These are phyloP conservation scores for Bombus confusus DNA, from an alignment of 1,140 invertebrate genomes.

Conservation along the genomic window DNA sequence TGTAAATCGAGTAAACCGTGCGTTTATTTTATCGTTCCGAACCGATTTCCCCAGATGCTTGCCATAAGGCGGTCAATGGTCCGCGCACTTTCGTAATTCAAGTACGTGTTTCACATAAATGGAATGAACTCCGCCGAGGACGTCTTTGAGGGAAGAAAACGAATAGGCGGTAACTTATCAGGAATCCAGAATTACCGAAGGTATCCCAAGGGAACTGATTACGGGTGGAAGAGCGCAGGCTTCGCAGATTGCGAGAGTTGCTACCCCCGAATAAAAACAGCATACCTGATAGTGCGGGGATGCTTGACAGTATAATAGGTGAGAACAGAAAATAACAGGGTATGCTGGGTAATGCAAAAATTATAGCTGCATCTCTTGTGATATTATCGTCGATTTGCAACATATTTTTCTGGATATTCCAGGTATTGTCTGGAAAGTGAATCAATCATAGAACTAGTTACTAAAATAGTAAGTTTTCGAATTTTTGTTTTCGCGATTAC, in stretches of 20 bases:
- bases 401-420: no score
- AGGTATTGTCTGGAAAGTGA: no score
- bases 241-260: constrained; percentile 63
- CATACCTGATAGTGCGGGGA: not conserved
- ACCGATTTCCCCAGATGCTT: constrained; percentile 38
- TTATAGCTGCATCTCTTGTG: not conserved
- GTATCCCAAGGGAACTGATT: constrained; percentile 47
- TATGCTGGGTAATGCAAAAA: not conserved
- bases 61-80: constrained; percentile 21
- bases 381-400: not conserved
- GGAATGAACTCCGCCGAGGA: constrained; percentile 28
- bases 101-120: not conserved
- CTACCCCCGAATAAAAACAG: not conserved
- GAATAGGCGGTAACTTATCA: constrained; percentile 76
- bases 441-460: no score
- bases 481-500: no score
- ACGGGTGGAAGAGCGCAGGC: constrained; percentile 63
- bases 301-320: not conserved
- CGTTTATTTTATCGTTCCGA: not conserved
- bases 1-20: no score
- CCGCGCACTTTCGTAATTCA: constrained; percentile 27
- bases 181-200: constrained; percentile 68
- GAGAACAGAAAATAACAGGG: not conserved
- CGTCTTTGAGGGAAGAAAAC: constrained; percentile 73
- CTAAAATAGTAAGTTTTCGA: no score